phyloP scores from a whole-genome alignment of 2,888 invertebrate genomes.

The Microplitis manilae region DNA sequence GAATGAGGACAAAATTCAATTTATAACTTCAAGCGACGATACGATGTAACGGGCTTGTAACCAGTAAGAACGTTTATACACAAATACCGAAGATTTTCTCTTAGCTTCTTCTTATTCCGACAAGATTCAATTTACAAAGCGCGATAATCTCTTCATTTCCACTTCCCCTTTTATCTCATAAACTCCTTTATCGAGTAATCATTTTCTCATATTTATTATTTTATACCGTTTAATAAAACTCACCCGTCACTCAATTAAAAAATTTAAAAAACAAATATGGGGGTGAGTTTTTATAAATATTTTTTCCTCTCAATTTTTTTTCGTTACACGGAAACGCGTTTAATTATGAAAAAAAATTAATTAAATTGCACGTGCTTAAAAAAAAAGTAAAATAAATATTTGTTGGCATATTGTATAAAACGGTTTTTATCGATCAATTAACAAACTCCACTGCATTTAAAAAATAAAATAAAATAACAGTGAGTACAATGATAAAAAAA shows the following conservation, averaged over 20 bases:
- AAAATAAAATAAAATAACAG: constrained; percentile 9
- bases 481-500: constrained; percentile 5
- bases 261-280: not conserved
- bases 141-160: constrained; percentile 28
- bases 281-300: too few species aligned
- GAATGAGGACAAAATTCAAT: constrained; percentile 9
- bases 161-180: not conserved
- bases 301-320: not conserved
- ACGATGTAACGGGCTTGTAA: constrained; percentile 15
- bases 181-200: constrained; percentile 18
- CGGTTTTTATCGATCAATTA: not conserved
- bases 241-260: not conserved
- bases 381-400: constrained; percentile 2
- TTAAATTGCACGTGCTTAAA: not conserved
- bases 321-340: not conserved
- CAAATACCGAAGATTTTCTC: constrained; percentile 23
- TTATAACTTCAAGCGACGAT: constrained; percentile 25
- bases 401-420: not conserved
- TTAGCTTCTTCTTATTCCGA: not conserved
- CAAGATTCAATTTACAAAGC: constrained; percentile 31
- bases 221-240: not conserved
- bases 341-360: not conserved
- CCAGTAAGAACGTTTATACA: constrained; percentile 14
- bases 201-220: not conserved
- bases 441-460: not conserved